Conservation (phyloP, 2,113 vertebrate genomes). For the Spea multiplicata region DNA sequence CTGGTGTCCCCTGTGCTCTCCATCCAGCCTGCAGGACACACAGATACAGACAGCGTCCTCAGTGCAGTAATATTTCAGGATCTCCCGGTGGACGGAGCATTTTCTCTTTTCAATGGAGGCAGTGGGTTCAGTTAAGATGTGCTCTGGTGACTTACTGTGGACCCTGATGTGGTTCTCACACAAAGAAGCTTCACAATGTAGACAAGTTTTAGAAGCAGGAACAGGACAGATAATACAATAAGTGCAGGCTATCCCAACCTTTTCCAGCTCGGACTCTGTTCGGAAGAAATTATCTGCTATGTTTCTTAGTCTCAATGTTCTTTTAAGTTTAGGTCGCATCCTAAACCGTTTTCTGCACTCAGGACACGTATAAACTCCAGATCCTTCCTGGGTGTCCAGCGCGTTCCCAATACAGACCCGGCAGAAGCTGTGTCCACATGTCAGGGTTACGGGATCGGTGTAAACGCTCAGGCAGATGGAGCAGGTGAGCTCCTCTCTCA, state of each 20-base stretch:
- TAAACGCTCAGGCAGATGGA: slow-evolving; percentile 48
- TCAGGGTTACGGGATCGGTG: slow-evolving; percentile 39
- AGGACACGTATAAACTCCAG: slow-evolving; percentile 17
- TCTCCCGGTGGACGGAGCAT: not conserved
- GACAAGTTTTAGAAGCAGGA: not conserved
- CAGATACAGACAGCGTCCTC: not conserved
- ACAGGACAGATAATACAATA: slow-evolving; percentile 61
- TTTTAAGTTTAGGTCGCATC: slow-evolving; percentile 6
- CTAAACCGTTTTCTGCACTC: slow-evolving; percentile 38
- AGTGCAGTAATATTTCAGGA: not conserved
- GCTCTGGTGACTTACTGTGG: not conserved
- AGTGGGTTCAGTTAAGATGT: not conserved
- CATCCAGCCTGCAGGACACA: not conserved
- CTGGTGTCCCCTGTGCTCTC: not conserved
- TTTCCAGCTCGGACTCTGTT: not conserved
- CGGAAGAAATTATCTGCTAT: slow-evolving; percentile 22
- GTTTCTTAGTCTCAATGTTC: slow-evolving; percentile 42
- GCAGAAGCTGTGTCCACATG: slow-evolving; percentile 52
- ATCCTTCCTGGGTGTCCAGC: not conserved
- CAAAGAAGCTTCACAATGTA: not conserved
- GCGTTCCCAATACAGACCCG: slow-evolving; percentile 29
- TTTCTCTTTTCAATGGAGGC: not conserved
- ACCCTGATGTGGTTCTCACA: not conserved
- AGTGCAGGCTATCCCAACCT: slow-evolving; percentile 59
- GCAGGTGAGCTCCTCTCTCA: slow-evolving; percentile 48